phyloP scores from a whole-genome alignment of 2,888 invertebrate species.

The Cephus nigrinus region DNA sequence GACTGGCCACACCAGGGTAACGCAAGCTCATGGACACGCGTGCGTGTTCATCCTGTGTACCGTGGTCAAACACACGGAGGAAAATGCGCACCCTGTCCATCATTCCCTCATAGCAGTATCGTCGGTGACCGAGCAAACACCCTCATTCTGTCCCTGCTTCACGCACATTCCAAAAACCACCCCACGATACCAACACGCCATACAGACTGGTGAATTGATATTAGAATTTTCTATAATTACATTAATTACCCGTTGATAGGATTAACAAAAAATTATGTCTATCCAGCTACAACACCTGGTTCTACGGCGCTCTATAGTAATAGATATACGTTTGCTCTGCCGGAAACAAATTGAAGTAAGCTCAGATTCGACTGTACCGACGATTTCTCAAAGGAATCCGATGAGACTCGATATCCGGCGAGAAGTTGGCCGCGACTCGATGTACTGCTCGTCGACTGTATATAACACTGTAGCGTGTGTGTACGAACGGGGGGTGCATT shows the following conservation, averaged over 20 bases:
- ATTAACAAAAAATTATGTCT: not conserved
- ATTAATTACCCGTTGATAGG: not conserved
- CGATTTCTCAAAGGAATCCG: not conserved
- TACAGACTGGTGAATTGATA: not conserved
- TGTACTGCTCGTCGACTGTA: not conserved
- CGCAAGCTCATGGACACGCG: not conserved
- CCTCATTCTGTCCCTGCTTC: slow-evolving; percentile 33
- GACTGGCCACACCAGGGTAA: not conserved
- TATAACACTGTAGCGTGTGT: slow-evolving; percentile 3
- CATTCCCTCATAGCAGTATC: slow-evolving; percentile 14
- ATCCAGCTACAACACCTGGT: not conserved
- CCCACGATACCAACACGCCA: not conserved
- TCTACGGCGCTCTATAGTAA: not conserved
- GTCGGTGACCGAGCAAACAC: slow-evolving; percentile 42
- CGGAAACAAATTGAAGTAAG: not conserved
- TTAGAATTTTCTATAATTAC: not conserved
- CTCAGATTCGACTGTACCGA: not conserved
- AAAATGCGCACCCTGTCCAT: slow-evolving; percentile 13
- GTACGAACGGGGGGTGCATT: slow-evolving; percentile 53
- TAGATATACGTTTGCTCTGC: too few species aligned
- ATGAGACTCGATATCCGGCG: not conserved
- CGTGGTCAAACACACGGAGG: slow-evolving; percentile 8
- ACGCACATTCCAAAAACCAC: slow-evolving; percentile 1
- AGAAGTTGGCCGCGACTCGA: not conserved
- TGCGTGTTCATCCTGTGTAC: slow-evolving; percentile 1